Base-by-base conservation (phyloP, 1,140 invertebrate genomes). In the Brachionus calyciflorus region DNA sequence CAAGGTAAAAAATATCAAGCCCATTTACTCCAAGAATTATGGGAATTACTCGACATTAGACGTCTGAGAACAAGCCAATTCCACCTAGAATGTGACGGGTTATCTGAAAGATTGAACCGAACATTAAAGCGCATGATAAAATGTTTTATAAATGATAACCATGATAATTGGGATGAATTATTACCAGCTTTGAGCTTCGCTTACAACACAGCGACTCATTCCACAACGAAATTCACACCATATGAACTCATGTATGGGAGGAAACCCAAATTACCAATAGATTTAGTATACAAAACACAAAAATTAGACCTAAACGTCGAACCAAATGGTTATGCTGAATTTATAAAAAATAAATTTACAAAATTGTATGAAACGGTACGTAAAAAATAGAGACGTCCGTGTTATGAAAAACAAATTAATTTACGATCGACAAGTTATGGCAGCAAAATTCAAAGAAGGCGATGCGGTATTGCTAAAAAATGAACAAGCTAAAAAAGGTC, bases 1-100 rank as follows among this genome's bases (percentile, higher is more conserved):
- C 81, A 83, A 77, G 84, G 83, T 21, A 19, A 57, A 10, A 77
- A 80, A 19, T 80, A 80, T 53, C 65, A 79, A 46, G 40, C 57
- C 48, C 2, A 49, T 7, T 40, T 81, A 3, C 37, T 80, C n/a
- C 40, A 65, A 4, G 79, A 80, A 73, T 49, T 79, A 4, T 80
- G 79, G 37, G 40, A 55, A 26, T 19, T 77, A 0, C 49, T 69
- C 12, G 37, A 65, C 14, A 78, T 80, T 21, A 40, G 78, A 19
- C 76, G 79, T 37, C 40, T 2, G 21, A 77, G 14, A 80, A 78
- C 4, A 80, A 78, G 19, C 2, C 79, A 70, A 19, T 79, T 79
- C 48, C 78, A 81, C 57, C 81, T 79, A 7, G 51, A 51, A 69
- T 46, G 76, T 19, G 80, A 81, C 21, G 55, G 55, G 79, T 80